Evolutionary conservation across 2,888 invertebrate species (phyloP).

Genomic region (Terebella lapidaria): DNA sequence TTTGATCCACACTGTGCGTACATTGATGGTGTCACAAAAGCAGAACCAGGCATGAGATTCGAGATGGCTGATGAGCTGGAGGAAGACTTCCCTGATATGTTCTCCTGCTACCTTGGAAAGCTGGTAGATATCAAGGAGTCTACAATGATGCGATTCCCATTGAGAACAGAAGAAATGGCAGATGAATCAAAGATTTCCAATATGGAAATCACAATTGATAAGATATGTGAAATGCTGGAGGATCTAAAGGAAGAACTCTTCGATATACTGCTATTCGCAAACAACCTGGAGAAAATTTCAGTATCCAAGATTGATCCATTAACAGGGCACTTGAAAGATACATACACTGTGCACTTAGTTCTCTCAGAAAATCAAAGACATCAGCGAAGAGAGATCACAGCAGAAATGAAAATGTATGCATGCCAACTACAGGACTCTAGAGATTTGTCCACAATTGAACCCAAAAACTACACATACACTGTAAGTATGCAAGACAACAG

Average conservation of each 20-base stretch:
- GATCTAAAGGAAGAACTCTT: slow-evolving; percentile 28
- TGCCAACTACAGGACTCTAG: slow-evolving; percentile 2
- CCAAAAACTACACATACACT: slow-evolving; percentile 2
- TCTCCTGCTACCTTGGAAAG: slow-evolving; percentile 30
- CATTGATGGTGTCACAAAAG: slow-evolving; percentile 27
- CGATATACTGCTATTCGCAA: slow-evolving; percentile 36
- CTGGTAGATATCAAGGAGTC: slow-evolving; percentile 16
- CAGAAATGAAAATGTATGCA: not conserved
- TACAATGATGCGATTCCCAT: slow-evolving; percentile 42
- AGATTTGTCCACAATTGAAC: not conserved
- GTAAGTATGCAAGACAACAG: slow-evolving; percentile 12
- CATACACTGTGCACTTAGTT: slow-evolving; percentile 16
- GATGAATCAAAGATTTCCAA: slow-evolving; percentile 31
- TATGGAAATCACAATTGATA: slow-evolving; percentile 13
- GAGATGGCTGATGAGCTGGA: slow-evolving; percentile 15
- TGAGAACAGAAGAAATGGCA: slow-evolving; percentile 31
- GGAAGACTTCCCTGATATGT: slow-evolving; percentile 23
- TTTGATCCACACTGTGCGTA: slow-evolving; percentile 41
- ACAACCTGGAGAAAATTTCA: slow-evolving; percentile 30
- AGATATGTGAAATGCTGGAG: slow-evolving; percentile 25
- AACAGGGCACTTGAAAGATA: slow-evolving; percentile 10
- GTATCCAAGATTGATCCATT: slow-evolving; percentile 21
- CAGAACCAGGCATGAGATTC: slow-evolving; percentile 27
- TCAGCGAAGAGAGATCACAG: not conserved
- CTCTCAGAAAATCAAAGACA: slow-evolving; percentile 9